A percentile compares a stretch with the other conserved stretches of the same genome.
Evolutionary conservation across 2,113 vertebrate species (phyloP).

Genomic region (Amblyopsis rosae): DNA sequence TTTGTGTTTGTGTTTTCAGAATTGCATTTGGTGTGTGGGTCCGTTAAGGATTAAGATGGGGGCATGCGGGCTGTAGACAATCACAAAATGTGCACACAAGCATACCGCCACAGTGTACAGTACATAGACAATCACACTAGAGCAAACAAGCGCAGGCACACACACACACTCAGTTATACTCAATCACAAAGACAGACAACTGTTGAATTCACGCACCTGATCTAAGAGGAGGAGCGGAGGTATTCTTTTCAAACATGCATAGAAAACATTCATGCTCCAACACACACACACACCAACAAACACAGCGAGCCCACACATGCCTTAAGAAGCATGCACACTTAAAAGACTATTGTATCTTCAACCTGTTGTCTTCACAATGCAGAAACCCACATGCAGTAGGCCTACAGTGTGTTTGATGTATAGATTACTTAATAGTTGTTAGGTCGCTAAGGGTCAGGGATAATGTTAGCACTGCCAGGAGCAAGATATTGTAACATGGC

Average conservation of each 20-base stretch:
- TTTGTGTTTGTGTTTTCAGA: too few relatives aligned
- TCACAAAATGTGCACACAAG: slow-evolving; percentile 23
- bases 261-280: not conserved
- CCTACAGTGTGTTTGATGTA: not conserved
- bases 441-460: not conserved
- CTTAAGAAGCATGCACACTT: not conserved
- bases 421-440: not conserved
- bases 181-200: slow-evolving; percentile 24
- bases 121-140: not conserved
- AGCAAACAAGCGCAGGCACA: not conserved
- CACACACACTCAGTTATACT: slow-evolving; percentile 18
- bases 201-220: slow-evolving; percentile 67
- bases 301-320: slow-evolving; percentile 11
- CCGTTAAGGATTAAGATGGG: slow-evolving; percentile 23
- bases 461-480: not conserved
- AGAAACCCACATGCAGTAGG: slow-evolving; percentile 5
- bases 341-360: slow-evolving; percentile 28
- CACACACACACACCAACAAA: not conserved
- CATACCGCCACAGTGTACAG: not conserved
- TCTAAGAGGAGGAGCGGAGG: slow-evolving; percentile 18
- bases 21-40: too few relatives aligned
- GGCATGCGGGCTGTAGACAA: slow-evolving; percentile 45
- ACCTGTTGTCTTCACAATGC: slow-evolving; percentile 13
- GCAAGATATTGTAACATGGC: not conserved
- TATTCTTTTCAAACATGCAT: slow-evolving; percentile 26